A percentile compares a stretch with the other conserved stretches of the same genome.
Conservation (phyloP, 2,797 vertebrate genomes). For the Diglossa cyanea region DNA sequence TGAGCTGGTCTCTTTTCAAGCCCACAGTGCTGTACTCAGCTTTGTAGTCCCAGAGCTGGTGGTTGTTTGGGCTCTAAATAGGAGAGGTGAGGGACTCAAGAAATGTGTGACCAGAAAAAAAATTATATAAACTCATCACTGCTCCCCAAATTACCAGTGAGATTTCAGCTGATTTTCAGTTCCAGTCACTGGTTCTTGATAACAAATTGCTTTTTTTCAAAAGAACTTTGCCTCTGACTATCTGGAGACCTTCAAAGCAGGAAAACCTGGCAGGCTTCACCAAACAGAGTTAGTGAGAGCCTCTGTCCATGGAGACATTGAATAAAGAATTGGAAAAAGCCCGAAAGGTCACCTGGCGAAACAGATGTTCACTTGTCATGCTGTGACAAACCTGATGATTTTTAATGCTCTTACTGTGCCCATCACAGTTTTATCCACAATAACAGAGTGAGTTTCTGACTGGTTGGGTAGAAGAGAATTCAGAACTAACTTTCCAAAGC, state of each 20-base stretch:
- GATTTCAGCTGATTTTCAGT: not conserved
- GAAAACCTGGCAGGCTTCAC: not conserved
- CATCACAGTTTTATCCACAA: not conserved
- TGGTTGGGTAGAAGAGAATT: not conserved
- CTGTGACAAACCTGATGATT: not conserved
- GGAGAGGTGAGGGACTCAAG: not conserved
- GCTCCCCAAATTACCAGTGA: not conserved
- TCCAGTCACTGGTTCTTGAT: not conserved
- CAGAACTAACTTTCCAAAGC: not conserved
- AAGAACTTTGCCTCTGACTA: not conserved
- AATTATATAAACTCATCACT: not conserved
- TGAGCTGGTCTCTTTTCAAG: not conserved
- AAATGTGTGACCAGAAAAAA: not conserved
- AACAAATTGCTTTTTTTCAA: not conserved
- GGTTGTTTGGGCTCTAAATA: not conserved
- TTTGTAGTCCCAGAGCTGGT: not conserved
- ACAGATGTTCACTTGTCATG: not conserved
- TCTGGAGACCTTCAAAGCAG: not conserved
- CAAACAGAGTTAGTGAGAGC: not conserved
- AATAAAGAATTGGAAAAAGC: not conserved
- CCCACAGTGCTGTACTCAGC: not conserved
- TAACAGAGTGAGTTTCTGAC: rapidly evolving
- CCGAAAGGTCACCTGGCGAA: not conserved
- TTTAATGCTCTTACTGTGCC: not conserved
- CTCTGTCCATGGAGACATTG: not conserved